Base-by-base conservation (phyloP, 2,888 invertebrate species). In the Melipona beecheii region DNA sequence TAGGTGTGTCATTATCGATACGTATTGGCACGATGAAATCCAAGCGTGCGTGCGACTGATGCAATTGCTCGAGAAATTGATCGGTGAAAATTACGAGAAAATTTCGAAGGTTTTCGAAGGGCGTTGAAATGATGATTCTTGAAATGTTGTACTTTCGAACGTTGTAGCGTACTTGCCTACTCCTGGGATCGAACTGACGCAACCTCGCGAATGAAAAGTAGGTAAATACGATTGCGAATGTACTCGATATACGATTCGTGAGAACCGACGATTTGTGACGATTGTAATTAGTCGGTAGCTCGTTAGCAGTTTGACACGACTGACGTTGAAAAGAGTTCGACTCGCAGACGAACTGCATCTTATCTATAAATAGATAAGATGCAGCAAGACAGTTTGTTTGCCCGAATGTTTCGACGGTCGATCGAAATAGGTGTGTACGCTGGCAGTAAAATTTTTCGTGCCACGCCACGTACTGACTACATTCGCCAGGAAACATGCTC, bases 391-490 rank as follows among this genome's bases (percentile, higher is more conserved):
- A 31, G 31, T 31, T n/a, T n/a, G n/a, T n/a, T n/a, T 54, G 68
- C 27, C 74, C 81, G 69, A 81, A 81, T 69, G 81, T 75, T 68
- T 71, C 80, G 65, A 75, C 70, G 56, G 66, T 15, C 81, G 66
- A 79, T 86, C 52, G 79, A 86, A 83, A 79, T 85, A 83, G 85
- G 85, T 62, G 85, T 85, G 85, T 78, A 65, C 81, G 21, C 13
- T 73, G 13, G 60, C 49, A 50, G 58, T 60, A 66, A 76, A 79
- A 79, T 83, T 79, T 85, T 85, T 79, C 86, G 72, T 74, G 64
- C 73, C 75, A 31, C 73, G 64, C n/a, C 27, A 27, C 65, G 56
- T 54, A 68, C 77, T 66, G 21, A 31, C 15, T 31, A 31, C 31
- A 4, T 31, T 31, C 31, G 31, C 31, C 31, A 4, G 31, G 4